Evolutionary conservation across 1,140 invertebrate species (phyloP), one percentile per base, ranked within the genome.

Genomic region (Aphelinus certus): DNA sequence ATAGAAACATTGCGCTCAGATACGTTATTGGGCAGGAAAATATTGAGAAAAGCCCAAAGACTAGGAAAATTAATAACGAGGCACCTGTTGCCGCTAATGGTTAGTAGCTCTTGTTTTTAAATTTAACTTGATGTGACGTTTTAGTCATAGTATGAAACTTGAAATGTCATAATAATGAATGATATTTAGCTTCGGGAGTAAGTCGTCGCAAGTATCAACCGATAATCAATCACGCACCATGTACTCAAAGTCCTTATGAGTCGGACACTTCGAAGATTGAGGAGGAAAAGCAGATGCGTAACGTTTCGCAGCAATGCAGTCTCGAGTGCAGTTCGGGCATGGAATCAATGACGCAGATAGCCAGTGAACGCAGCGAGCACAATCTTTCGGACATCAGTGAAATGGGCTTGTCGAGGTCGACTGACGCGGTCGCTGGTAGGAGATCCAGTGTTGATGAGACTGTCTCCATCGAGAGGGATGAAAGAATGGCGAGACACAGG

Each of bases 301-400:
- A 88, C 80, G 88, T 90, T 3, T 90, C 89, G 0, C 90, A 90
- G 65, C 90, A 90, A 66, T 90, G 89, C 57, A 90, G 88, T 58
- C 80, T 94, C 49, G 92, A 93, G 78, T 94, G 94, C 77, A 94
- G 92, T 73, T 94, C 93, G 47, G 93, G 93, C 43, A 91, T 93
- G 65, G 91, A 93, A 9, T 93, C 92, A 0, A 91, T 90, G 0
- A 93, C 92, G 0, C 88, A 91, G 79, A 90, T 93, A 70, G 81
- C 78, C 6, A 87, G 84, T 56, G 86, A 87, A 64, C 83, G 78
- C 10, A 86, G 85, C 61, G 86, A 87, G 73, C 82, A 86, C 64
- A 84, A 87, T 80, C 76, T 87, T 47, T 83, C 85, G 1, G 86
- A 87, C 66, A 82, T 87, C 51, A 82, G 82, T 48, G 85, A 87